Evolutionary conservation across 2,113 vertebrate genomes (phyloP).

Genomic region (Paramisgurnus dabryanus): DNA sequence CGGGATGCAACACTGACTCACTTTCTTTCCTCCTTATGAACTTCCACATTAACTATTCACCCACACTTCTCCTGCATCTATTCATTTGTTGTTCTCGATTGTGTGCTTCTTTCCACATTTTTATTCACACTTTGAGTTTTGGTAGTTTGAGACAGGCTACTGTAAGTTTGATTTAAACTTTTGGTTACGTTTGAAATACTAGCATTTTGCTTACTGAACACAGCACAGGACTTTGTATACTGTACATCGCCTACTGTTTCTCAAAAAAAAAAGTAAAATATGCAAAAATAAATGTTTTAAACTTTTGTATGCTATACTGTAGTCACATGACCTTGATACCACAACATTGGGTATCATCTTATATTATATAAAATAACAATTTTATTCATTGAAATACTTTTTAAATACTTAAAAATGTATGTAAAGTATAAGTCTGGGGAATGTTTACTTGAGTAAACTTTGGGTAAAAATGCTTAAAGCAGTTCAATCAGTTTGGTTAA

Average conservation of each 20-base stretch:
- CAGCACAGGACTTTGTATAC: neutral
- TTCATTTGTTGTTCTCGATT: neutral
- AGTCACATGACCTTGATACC: neutral
- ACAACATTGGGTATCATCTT: too few relatives aligned
- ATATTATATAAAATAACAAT: too few relatives aligned
- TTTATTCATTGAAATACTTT: neutral
- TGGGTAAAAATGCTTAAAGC: neutral
- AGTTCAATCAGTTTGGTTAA: neutral
- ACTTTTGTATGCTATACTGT: neutral
- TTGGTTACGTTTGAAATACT: neutral
- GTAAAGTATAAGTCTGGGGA: too few relatives aligned
- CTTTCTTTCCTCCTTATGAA: conserved; percentile 44
- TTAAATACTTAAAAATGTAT: too few relatives aligned
- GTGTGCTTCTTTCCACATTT: neutral
- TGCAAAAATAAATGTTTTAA: neutral
- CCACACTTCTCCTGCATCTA: neutral
- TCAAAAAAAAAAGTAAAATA: neutral
- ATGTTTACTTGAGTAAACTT: neutral
- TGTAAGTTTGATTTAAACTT: neutral
- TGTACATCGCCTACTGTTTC: neutral
- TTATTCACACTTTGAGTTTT: neutral
- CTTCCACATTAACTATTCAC: conserved; percentile 29
- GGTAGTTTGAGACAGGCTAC: neutral
- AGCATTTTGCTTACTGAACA: neutral
- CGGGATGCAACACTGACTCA: conserved; percentile 39